Evolutionary conservation across 2,797 vertebrate genomes (phyloP), one percentile per base, ranked within the genome.

Genomic region (Sciurus carolinensis): DNA sequence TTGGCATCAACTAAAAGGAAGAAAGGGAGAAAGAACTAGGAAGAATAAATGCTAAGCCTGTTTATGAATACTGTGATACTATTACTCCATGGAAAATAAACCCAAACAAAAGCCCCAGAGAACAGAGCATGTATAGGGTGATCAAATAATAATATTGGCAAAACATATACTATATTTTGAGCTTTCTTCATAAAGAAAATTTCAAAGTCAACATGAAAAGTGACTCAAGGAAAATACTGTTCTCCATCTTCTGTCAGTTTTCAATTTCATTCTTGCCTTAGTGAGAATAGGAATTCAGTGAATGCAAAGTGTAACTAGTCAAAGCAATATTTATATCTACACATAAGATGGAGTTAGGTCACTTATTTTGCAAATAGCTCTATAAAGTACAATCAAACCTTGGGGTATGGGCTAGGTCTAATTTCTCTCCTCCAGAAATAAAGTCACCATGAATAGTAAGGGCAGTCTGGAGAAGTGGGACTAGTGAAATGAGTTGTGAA

Each of bases 41-140:
- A 9, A 83, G 24, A 39, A 36, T 88, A 66, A 75, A 47, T 83
- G 67, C 36, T 57, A 20, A 57, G 54, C 54, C 22, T 22, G 20
- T 57, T 50, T 8, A 62, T 71, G 13, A 59, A 84, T 42, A 77
- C 62, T 71, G 47, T 50, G 28, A 59, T 84, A 90, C 7, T 62
- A 30, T 79, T 85, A 85, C 24, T 76, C 90, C 2, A 79, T 62
- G 79, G 42, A 90, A 62, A 79, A n/a, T 71, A 93, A 84, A 79
- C 28, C 26, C 42, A 44, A 73, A 59, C 69, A 5, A 57, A 84
- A 84, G 10, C 20, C 14, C 30, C 57, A 90, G 13, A 39, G 11
- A 77, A 77, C 7, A 77, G 22, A 59, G 22, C 15, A 84, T 26
- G 50, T 69, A 62, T 8, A 24, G 5, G n/a, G 5, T 17, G 54